Evolutionary conservation across 1,140 invertebrate genomes (phyloP).

Genomic region (Drosophila kikkawai): DNA sequence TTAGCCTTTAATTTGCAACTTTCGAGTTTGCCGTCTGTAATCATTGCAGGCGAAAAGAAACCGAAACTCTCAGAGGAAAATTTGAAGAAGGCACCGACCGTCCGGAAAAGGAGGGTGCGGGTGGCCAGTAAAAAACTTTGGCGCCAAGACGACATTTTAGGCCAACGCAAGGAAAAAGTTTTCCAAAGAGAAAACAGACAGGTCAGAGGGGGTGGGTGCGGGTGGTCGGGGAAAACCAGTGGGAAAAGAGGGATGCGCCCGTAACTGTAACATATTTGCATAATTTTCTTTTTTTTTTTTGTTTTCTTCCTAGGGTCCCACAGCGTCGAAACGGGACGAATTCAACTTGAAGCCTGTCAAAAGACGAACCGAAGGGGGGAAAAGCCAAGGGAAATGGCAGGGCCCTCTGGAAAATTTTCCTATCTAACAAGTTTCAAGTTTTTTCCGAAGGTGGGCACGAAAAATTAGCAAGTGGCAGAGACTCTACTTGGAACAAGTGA

Average conservation of each 20-base stretch:
- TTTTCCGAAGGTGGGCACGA: conserved; percentile 45
- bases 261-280: conserved; percentile 71
- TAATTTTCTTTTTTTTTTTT: conserved; percentile 43
- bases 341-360: conserved; percentile 65
- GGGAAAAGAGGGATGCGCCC: conserved; percentile 27
- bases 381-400: conserved; percentile 20
- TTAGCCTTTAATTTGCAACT: conserved; percentile 69
- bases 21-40: conserved; percentile 63
- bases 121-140: conserved; percentile 51
- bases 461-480: conserved; percentile 53
- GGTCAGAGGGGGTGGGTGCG: not conserved
- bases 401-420: conserved; percentile 34
- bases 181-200: conserved; percentile 40
- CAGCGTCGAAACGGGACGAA: conserved; percentile 44
- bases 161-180: conserved; percentile 52
- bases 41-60: conserved; percentile 57
- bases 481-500: conserved; percentile 41
- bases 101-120: not conserved
- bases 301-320: not conserved
- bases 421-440: conserved; percentile 61
- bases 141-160: conserved; percentile 71
- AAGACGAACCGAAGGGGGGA: not conserved
- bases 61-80: conserved; percentile 24
- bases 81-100: not conserved
- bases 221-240: conserved; percentile 9